Percentiles rank a stretch among this genome's conserved stretches.
phyloP scores from a whole-genome alignment of 2,113 vertebrate species.

The Diphyllodes magnificus region DNA sequence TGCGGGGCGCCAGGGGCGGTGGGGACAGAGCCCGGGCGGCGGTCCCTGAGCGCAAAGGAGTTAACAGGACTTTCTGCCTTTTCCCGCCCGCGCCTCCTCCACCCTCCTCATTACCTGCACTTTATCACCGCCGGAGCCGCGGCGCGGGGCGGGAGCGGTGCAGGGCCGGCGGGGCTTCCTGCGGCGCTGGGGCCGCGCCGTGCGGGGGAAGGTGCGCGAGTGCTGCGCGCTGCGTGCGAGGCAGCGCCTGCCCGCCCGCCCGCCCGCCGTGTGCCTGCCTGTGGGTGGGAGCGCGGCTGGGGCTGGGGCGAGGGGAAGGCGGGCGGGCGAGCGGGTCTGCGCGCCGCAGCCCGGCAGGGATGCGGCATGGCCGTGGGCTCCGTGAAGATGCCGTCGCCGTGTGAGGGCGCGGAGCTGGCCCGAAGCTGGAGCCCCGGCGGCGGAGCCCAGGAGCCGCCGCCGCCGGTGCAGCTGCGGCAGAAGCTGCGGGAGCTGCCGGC shows the following conservation, averaged over 20 bases:
- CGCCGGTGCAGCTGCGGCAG: conserved; percentile 86
- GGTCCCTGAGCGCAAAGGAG: neutral
- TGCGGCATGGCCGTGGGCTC: conserved; percentile 70
- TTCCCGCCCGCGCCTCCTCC: conserved; percentile 3
- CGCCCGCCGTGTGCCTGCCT: neutral
- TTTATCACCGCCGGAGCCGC: neutral
- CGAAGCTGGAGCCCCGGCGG: conserved; percentile 81
- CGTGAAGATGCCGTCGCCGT: conserved; percentile 70
- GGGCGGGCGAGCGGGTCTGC: neutral
- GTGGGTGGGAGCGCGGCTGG: neutral
- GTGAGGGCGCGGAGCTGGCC: conserved; percentile 75
- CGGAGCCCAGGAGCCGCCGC: conserved; percentile 56
- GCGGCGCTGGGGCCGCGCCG: neutral
- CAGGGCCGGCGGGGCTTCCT: conserved; percentile 34
- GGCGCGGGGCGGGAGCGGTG: neutral
- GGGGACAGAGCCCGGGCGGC: neutral
- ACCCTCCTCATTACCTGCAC: conserved; percentile 31
- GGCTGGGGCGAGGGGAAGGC: neutral
- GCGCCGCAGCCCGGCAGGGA: conserved; percentile 14
- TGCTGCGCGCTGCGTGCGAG: neutral
- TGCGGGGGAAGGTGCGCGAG: conserved; percentile 38
- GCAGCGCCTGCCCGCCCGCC: neutral
- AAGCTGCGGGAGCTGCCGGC: conserved; percentile 90
- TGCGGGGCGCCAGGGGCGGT: neutral
- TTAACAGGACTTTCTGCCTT: conserved; percentile 17